Evolutionary conservation across 2,113 vertebrate genomes (phyloP).

Genomic region (Rutilus rutilus): DNA sequence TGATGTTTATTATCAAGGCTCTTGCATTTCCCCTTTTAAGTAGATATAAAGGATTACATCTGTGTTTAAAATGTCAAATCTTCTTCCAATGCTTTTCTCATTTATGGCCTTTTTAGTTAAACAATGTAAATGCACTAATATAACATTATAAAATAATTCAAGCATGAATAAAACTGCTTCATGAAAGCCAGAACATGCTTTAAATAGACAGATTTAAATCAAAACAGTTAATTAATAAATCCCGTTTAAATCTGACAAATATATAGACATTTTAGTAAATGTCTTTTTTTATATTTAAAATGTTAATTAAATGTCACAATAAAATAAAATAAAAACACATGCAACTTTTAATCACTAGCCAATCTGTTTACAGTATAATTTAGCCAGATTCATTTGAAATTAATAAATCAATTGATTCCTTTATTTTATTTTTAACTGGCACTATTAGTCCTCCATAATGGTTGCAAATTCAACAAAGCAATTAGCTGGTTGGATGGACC

Average conservation of each 20-base stretch:
- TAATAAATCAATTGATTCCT: background rate
- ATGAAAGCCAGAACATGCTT: background rate
- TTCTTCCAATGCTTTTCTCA: constrained; percentile 32
- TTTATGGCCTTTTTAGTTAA: background rate
- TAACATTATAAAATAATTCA: background rate
- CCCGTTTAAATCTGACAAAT: no score
- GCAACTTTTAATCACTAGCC: no score
- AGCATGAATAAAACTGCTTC: background rate
- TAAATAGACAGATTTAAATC: background rate
- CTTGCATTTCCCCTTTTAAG: background rate
- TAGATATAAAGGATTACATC: background rate
- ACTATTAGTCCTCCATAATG: background rate
- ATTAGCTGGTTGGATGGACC: background rate
- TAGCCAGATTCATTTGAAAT: no score
- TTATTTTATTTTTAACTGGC: background rate
- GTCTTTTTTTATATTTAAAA: no score
- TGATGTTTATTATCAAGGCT: background rate
- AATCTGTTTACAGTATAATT: no score
- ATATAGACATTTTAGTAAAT: no score
- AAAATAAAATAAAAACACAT: no score
- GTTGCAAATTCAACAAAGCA: background rate
- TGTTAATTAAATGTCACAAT: no score
- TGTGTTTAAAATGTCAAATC: background rate
- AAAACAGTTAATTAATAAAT: no score
- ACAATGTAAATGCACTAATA: background rate